phyloP scores from a whole-genome alignment of 2,113 vertebrate species.

The Sceloporus tristichus region DNA sequence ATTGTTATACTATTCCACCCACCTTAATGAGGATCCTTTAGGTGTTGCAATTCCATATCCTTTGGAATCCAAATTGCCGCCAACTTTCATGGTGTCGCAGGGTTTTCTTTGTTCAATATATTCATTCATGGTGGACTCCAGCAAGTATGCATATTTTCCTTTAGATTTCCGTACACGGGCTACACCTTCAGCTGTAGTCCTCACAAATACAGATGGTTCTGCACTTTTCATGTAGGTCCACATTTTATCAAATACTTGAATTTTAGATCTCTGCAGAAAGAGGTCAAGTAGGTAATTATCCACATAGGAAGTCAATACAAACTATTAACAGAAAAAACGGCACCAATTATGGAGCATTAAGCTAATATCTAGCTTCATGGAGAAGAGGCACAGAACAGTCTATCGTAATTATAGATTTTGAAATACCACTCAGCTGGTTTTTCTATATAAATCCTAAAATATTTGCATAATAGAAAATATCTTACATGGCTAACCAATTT shows the following conservation, averaged over 20 bases:
- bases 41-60: slow-evolving; percentile 99
- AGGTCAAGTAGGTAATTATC: slow-evolving; percentile 63
- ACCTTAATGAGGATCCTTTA: slow-evolving; percentile 99
- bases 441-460: background rate
- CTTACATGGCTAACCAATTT: background rate
- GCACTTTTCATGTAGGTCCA: slow-evolving; percentile 99
- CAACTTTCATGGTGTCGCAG: slow-evolving; percentile 99
- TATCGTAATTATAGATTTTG: background rate
- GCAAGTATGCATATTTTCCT: slow-evolving; percentile 98
- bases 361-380: background rate
- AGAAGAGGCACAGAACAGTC: background rate
- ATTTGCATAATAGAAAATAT: background rate
- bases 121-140: slow-evolving; percentile 99
- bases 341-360: background rate
- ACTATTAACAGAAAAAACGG: background rate
- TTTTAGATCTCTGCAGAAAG: slow-evolving; percentile 95
- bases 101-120: slow-evolving; percentile 99
- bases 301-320: slow-evolving; percentile 39
- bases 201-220: slow-evolving; percentile 98
- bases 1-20: slow-evolving; percentile 99
- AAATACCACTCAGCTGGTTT: background rate
- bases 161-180: slow-evolving; percentile 97
- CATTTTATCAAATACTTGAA: slow-evolving; percentile 99
- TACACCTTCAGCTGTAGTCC: slow-evolving; percentile 98
- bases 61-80: slow-evolving; percentile 99